A percentile compares a stretch with the other conserved stretches of the same genome.
These are phyloP conservation scores for Diabrotica virgifera DNA, from an alignment of 1,140 invertebrate species.

Conservation along the genomic window DNA sequence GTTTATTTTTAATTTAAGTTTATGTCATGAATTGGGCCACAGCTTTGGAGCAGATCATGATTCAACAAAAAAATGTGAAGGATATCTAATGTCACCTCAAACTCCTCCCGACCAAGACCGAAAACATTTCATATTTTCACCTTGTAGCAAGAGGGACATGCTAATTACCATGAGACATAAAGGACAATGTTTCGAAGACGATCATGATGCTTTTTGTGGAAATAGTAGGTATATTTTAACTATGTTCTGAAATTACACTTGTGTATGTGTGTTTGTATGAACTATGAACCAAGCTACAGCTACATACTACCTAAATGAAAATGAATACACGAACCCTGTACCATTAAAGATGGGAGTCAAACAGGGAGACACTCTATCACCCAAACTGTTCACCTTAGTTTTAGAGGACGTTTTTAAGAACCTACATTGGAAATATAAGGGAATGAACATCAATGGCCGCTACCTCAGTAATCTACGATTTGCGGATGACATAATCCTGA, in stretches of 20 bases:
- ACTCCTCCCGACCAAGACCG: constrained; percentile 4
- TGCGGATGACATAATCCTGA: too few relatives aligned
- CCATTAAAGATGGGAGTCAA: too few relatives aligned
- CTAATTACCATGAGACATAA: constrained; percentile 27
- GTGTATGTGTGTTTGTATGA: not conserved
- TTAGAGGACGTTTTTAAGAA: too few relatives aligned
- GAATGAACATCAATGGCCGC: too few relatives aligned
- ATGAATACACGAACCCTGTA: too few relatives aligned
- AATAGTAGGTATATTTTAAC: constrained; percentile 26
- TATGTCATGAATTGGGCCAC: constrained; percentile 28
- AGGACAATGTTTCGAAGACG: constrained; percentile 30
- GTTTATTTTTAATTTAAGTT: constrained; percentile 20
- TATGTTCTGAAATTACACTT: too few relatives aligned
- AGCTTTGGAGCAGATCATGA: constrained; percentile 31
- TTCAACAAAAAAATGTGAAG: constrained; percentile 11
- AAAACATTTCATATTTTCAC: constrained; percentile 27
- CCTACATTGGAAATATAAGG: too few relatives aligned
- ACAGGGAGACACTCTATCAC: too few relatives aligned
- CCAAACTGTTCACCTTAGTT: too few relatives aligned
- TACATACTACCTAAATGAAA: too few relatives aligned
- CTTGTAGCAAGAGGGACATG: constrained; percentile 31
- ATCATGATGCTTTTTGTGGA: constrained; percentile 30
- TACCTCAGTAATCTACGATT: too few relatives aligned
- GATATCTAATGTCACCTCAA: constrained; percentile 23
- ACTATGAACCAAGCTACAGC: too few relatives aligned